A percentile compares a stretch with the other conserved stretches of the same genome.
Evolutionary conservation across 2,888 invertebrate genomes (phyloP).

Genomic region (Geotrupes spiniger): DNA sequence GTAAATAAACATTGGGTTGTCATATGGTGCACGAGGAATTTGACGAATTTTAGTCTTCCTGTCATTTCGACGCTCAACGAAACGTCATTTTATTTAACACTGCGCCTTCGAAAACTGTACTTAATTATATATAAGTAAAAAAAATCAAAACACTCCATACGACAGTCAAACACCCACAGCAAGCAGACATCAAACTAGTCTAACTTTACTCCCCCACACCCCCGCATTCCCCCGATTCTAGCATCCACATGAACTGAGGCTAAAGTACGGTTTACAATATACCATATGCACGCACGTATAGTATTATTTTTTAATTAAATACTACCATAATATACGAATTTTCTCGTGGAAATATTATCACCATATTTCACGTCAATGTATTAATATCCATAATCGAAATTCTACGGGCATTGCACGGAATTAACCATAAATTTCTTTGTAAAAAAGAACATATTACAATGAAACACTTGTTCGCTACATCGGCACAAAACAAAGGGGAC

Average conservation of each 20-base stretch:
- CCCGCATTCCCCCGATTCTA: constrained; percentile 25
- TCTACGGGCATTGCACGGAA: no score
- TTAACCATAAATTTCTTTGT: no score
- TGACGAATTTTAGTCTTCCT: constrained; percentile 18
- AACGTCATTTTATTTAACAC: constrained; percentile 12
- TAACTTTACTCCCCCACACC: constrained; percentile 29
- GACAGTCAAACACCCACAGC: constrained; percentile 44
- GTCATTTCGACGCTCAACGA: constrained; percentile 3
- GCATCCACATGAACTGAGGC: constrained; percentile 13
- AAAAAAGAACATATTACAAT: no score
- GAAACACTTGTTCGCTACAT: no score
- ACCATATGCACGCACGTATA: constrained; percentile 1
- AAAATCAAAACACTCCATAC: constrained; percentile 42
- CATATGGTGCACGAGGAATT: constrained; percentile 33
- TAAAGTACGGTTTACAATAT: constrained; percentile 19
- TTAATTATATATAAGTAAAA: constrained; percentile 40
- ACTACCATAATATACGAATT: no score
- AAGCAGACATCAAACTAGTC: constrained; percentile 40
- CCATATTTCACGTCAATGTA: no score
- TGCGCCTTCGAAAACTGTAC: constrained; percentile 29
- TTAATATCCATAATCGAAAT: no score
- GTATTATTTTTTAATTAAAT: no score
- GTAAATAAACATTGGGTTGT: constrained; percentile 49
- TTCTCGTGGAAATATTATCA: no score
- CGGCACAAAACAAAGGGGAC: no score